Percentiles rank a stretch among this genome's conserved stretches.
phyloP scores from a whole-genome alignment of 2,888 invertebrate species.

The Drosophila histrio region DNA sequence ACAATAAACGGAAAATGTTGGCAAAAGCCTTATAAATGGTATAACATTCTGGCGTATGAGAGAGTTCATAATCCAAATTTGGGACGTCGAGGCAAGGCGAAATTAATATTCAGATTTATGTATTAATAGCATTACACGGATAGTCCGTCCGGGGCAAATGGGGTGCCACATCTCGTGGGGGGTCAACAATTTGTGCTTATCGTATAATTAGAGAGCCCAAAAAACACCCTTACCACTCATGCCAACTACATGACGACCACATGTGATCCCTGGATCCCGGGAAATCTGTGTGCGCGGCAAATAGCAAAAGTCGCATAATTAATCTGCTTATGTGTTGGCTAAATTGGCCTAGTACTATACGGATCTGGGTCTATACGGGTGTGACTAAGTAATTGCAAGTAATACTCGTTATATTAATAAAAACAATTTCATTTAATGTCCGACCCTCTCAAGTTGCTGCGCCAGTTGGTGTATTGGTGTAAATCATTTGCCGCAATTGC shows the following conservation, averaged over 20 bases:
- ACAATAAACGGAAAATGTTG: constrained; percentile 65
- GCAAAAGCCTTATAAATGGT: constrained; percentile 61
- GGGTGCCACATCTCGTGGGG: constrained; percentile 26
- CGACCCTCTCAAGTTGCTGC: not conserved
- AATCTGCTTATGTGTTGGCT: constrained; percentile 72
- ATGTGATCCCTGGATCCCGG: constrained; percentile 43
- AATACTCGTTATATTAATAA: constrained; percentile 68
- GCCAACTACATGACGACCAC: constrained; percentile 42
- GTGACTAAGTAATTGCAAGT: constrained; percentile 74
- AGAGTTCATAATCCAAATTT: constrained; percentile 73
- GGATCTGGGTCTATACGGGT: constrained; percentile 34
- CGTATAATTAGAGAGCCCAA: constrained; percentile 68
- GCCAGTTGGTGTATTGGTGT: constrained; percentile 63
- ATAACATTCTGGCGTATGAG: constrained; percentile 24
- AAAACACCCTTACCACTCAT: constrained; percentile 2
- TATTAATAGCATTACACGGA: constrained; percentile 71
- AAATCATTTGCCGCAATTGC: constrained; percentile 41
- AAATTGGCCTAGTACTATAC: constrained; percentile 39
- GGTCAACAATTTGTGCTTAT: constrained; percentile 78
- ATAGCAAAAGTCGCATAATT: constrained; percentile 76
- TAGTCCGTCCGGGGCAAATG: constrained; percentile 1
- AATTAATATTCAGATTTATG: constrained; percentile 81
- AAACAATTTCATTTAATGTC: constrained; percentile 68
- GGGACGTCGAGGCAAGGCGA: constrained; percentile 28
- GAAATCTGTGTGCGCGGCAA: constrained; percentile 60